Percentiles rank a stretch among this genome's conserved stretches.
These are phyloP conservation scores for Rhinophrynus dorsalis DNA, from an alignment of 2,797 vertebrate species.

Conservation along the genomic window DNA sequence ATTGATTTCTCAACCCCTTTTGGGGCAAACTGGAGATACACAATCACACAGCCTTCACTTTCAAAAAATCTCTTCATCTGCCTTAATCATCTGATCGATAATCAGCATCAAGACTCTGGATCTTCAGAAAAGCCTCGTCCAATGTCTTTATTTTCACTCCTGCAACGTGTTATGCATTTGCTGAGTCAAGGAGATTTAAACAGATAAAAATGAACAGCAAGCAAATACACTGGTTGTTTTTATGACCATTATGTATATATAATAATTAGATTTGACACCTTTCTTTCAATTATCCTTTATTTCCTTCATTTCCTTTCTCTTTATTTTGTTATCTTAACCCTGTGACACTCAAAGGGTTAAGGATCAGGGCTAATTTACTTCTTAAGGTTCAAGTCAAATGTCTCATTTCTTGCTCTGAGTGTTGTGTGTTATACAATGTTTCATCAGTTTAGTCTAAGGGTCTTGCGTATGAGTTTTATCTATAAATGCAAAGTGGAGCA, in stretches of 20 bases:
- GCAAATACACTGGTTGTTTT: constrained; percentile 61
- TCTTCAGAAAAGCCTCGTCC: constrained; percentile 78
- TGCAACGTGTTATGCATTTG: constrained; percentile 77
- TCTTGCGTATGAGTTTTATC: no score
- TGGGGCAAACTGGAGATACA: constrained; percentile 78
- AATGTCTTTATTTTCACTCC: constrained; percentile 75
- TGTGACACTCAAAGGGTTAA: no score
- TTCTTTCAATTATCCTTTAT: no score
- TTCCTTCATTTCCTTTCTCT: no score
- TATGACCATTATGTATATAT: no score
- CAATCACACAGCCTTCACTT: constrained; percentile 88
- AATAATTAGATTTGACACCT: no score
- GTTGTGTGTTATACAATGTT: not conserved
- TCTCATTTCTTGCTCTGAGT: no score
- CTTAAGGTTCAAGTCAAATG: no score
- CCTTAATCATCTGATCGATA: constrained; percentile 96
- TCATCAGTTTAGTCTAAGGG: constrained; percentile 33
- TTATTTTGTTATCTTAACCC: no score
- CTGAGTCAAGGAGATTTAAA: constrained; percentile 88
- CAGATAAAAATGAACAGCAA: constrained; percentile 77
- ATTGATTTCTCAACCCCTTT: constrained; percentile 89
- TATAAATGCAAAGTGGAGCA: no score
- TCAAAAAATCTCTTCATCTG: constrained; percentile 92
- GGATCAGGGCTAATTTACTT: no score
- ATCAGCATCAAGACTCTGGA: constrained; percentile 81